A percentile compares a stretch with the other conserved stretches of the same genome.
Evolutionary conservation across 2,797 vertebrate genomes (phyloP).

Genomic region (Steatocranus sp.): DNA sequence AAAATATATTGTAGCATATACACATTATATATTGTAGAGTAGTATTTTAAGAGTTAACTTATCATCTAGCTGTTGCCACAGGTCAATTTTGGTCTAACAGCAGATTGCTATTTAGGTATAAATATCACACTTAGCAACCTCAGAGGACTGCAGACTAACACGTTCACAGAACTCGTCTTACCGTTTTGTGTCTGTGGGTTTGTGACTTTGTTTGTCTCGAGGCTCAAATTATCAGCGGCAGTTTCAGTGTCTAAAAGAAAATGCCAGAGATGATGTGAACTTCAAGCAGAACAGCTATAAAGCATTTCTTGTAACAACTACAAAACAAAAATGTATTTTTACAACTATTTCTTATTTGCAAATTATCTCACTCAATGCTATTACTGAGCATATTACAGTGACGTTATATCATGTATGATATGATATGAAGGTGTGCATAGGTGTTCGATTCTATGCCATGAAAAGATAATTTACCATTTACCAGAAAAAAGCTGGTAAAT

Average conservation of each 20-base stretch:
- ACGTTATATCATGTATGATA: background rate
- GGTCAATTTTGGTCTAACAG: rapidly evolving
- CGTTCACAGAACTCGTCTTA: rapidly evolving
- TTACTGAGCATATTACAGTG: rapidly evolving
- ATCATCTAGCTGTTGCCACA: background rate
- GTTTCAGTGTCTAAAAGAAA: background rate
- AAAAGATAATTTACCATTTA: too few relatives aligned
- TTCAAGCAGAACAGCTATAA: rapidly evolving
- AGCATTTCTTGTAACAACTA: background rate
- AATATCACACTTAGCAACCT: rapidly evolving
- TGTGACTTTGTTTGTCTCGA: background rate
- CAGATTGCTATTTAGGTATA: rapidly evolving
- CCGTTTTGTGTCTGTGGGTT: background rate
- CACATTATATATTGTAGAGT: background rate
- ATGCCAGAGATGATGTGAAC: rapidly evolving
- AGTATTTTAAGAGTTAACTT: background rate
- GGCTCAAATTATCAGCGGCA: background rate
- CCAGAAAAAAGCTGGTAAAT: rapidly evolving
- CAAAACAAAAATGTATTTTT: background rate
- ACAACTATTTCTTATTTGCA: background rate
- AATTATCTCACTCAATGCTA: rapidly evolving
- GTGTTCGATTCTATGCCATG: too few relatives aligned
- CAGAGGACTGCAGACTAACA: background rate
- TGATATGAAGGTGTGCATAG: background rate
- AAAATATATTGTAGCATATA: background rate